Evolutionary conservation across 2,113 vertebrate genomes (phyloP).

Genomic region (Engystomops pustulosus): DNA sequence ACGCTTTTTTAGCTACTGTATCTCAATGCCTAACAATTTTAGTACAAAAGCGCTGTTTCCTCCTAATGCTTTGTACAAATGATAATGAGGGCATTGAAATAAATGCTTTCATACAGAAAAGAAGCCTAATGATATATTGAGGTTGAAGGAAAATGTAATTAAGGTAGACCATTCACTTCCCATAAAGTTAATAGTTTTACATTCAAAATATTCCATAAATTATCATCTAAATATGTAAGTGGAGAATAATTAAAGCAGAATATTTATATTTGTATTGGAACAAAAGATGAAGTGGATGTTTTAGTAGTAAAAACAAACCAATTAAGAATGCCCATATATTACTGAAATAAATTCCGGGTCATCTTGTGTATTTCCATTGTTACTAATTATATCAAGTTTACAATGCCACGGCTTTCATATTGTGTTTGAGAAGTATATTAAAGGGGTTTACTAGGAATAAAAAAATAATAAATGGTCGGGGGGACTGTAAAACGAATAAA

Average conservation of each 20-base stretch:
- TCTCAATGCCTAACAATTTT: neutral
- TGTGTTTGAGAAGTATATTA: no score
- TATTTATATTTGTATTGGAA: neutral
- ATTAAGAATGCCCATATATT: neutral
- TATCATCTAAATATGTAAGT: neutral
- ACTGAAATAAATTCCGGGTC: neutral
- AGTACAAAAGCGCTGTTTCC: neutral
- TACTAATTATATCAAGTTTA: no score
- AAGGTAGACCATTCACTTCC: neutral
- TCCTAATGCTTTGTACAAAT: neutral
- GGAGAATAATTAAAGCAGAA: neutral
- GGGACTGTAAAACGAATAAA: no score
- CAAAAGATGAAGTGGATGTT: neutral
- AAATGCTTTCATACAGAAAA: neutral
- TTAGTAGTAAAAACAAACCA: neutral
- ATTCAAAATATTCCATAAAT: constrained; percentile 13
- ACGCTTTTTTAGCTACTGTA: neutral
- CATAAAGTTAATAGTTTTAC: constrained; percentile 11
- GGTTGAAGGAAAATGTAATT: constrained; percentile 8
- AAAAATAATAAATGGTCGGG: no score
- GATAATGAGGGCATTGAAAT: constrained; percentile 7
- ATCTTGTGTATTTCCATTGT: no score
- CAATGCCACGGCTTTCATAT: no score
- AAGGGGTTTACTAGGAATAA: no score
- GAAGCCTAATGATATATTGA: constrained; percentile 13